Evolutionary conservation across 2,797 vertebrate genomes (phyloP).

Genomic region (Tenualosa thibaudeaui): DNA sequence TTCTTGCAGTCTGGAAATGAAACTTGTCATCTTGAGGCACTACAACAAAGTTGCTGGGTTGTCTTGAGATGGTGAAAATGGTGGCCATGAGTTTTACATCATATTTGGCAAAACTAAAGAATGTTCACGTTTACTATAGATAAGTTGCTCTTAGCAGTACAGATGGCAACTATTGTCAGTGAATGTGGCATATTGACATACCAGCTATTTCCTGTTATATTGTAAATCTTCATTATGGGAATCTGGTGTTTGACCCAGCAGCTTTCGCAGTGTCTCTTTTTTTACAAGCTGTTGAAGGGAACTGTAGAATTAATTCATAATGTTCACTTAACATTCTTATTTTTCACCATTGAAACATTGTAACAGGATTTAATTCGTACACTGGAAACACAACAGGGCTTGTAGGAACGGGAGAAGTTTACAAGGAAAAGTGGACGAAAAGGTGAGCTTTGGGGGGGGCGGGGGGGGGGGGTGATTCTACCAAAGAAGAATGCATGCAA

Average conservation of each 20-base stretch:
- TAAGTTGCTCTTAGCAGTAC: not conserved
- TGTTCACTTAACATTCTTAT: conserved; percentile 51
- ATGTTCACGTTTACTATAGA: not conserved
- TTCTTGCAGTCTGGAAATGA: conserved; percentile 12
- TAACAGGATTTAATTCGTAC: conserved; percentile 88
- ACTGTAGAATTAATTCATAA: conserved; percentile 20
- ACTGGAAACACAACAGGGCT: conserved; percentile 86
- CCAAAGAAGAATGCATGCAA: not conserved
- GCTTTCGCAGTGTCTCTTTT: conserved; percentile 33
- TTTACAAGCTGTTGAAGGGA: conserved; percentile 19
- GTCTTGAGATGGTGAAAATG: not conserved
- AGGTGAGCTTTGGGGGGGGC: conserved; percentile 71
- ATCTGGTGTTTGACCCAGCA: conserved; percentile 46
- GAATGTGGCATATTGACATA: not conserved
- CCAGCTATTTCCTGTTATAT: not conserved
- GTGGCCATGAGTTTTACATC: not conserved
- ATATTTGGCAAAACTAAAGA: not conserved
- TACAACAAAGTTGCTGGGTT: conserved; percentile 37
- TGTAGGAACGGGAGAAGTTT: conserved; percentile 82
- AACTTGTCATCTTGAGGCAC: not conserved
- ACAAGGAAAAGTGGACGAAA: conserved; percentile 86
- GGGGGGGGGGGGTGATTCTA: not conserved
- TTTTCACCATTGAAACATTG: conserved; percentile 48
- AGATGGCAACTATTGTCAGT: not conserved
- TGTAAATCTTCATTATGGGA: not conserved